Evolutionary conservation across 2,888 invertebrate genomes (phyloP), one percentile per base, ranked within the genome.

Genomic region (Eupithecia exiguata): DNA sequence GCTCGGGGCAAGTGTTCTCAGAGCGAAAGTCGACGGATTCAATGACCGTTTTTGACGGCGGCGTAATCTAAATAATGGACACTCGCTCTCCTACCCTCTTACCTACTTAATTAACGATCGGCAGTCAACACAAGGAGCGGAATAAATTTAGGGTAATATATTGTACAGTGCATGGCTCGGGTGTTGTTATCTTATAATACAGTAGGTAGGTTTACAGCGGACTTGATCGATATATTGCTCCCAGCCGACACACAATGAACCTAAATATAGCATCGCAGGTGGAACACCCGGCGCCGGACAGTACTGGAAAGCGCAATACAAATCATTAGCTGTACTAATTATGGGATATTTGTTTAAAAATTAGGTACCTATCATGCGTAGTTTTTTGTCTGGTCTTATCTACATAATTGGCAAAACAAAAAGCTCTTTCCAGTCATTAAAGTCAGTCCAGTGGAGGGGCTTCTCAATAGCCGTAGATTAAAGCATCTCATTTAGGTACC

Each of bases 241-340:
- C 85, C 75, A 75, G 77, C 76, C 87, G 89, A 87, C 89, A 89
- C 88, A 92, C 92, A 93, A 92, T 92, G 91, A 88, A 86, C 88
- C 92, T 93, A 94, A 93, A 90, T 92, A 92, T 93, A 93, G 92
- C 87, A 81, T 75, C 84, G 86, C 89, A 90, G 90, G 88, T 89
- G 88, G 88, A 88, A 86, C 86, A 87, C 84, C 83, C 86, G 84
- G 84, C n/a, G 38, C 25, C 10, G 40, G 66, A 83, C 87, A 82
- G 84, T 86, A 82, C 85, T 84, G 85, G 87, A 68, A 86, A 86
- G 87, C 86, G 84, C 83, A 84, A 82, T 81, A 81, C 80, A 82
- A 83, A 84, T 82, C 80, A 82, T 84, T 84, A 83, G 80, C 81
- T 81, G 69, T 36, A 38, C 69, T 79, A 66, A 66, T 78, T 75